phyloP scores from a whole-genome alignment of 2,888 invertebrate genomes.

The Catocala sponsa region DNA sequence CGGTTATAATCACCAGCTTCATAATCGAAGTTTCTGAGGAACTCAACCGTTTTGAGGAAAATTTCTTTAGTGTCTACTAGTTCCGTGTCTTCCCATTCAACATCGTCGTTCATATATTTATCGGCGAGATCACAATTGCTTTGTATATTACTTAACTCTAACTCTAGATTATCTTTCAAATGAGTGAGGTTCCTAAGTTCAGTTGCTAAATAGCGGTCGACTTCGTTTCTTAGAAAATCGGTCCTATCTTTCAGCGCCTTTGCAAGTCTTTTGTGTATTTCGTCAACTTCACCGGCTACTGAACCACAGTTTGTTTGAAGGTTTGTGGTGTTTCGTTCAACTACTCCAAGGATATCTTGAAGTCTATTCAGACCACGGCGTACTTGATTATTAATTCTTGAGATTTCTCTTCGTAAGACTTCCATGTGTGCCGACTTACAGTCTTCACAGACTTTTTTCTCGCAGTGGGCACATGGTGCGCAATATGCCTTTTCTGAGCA shows the following conservation, averaged over 20 bases:
- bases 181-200: slow-evolving; percentile 95
- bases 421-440: slow-evolving; percentile 99
- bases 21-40: slow-evolving; percentile 97
- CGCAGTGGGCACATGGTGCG: slow-evolving; percentile 97
- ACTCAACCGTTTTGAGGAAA: slow-evolving; percentile 98
- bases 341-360: slow-evolving; percentile 94
- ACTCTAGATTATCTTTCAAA: slow-evolving; percentile 97
- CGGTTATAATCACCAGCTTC: slow-evolving; percentile 96
- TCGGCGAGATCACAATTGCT: slow-evolving; percentile 99
- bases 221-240: slow-evolving; percentile 95
- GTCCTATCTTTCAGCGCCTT: slow-evolving; percentile 97
- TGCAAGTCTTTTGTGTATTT: slow-evolving; percentile 95
- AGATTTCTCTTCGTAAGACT: slow-evolving; percentile 96
- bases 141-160: slow-evolving; percentile 97
- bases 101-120: slow-evolving; percentile 96
- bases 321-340: slow-evolving; percentile 96
- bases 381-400: slow-evolving; percentile 96
- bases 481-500: slow-evolving; percentile 97
- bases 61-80: slow-evolving; percentile 98
- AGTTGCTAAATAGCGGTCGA: slow-evolving; percentile 96
- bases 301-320: slow-evolving; percentile 96
- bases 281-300: slow-evolving; percentile 97
- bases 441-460: slow-evolving; percentile 98
- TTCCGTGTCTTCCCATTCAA: slow-evolving; percentile 97
- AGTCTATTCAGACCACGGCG: slow-evolving; percentile 95